Conservation (phyloP, 2,888 invertebrate genomes). For the Ditylenchus weischeri region DNA sequence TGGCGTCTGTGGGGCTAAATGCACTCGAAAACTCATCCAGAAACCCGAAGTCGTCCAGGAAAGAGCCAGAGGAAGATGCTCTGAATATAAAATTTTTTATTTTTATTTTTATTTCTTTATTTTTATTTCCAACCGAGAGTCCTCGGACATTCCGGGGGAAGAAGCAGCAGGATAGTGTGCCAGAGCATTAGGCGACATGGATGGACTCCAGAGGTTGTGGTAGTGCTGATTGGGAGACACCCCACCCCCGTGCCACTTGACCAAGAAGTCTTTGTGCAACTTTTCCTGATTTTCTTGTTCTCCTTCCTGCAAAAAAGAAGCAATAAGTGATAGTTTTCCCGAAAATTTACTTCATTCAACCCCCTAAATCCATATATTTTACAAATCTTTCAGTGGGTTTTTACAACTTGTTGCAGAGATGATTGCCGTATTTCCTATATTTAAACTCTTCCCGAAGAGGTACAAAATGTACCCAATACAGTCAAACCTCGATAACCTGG, state of each 20-base stretch:
- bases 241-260: neutral
- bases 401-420: too few species aligned
- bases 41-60: neutral
- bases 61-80: neutral
- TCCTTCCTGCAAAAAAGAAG: too few species aligned
- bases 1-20: neutral
- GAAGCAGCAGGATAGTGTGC: neutral
- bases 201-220: constrained; percentile 14
- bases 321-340: too few species aligned
- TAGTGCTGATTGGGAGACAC: neutral
- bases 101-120: neutral
- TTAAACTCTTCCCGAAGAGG: too few species aligned
- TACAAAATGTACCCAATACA: too few species aligned
- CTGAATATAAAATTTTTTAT: neutral
- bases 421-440: too few species aligned
- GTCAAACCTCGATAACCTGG: too few species aligned
- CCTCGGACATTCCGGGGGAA: neutral
- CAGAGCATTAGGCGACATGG: constrained; percentile 10
- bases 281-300: neutral
- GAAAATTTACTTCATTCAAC: too few species aligned
- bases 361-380: too few species aligned
- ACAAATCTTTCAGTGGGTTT: too few species aligned
- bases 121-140: too few species aligned
- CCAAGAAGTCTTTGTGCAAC: constrained; percentile 9
- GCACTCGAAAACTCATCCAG: neutral